These are phyloP conservation scores for Triplophysa siluroides DNA, from an alignment of 2,113 vertebrate species.

Conservation along the genomic window DNA sequence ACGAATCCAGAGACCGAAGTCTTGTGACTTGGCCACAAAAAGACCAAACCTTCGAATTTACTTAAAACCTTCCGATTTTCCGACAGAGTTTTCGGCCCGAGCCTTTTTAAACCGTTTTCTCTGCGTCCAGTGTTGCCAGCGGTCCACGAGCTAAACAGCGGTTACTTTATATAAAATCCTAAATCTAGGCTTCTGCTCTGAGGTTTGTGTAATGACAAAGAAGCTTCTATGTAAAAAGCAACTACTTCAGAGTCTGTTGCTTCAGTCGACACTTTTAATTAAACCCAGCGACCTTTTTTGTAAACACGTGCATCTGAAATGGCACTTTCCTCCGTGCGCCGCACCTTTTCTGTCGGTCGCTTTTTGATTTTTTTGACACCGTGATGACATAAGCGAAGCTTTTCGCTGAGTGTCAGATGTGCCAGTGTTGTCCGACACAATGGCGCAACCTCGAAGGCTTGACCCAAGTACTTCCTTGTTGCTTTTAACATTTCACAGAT, in stretches of 20 bases:
- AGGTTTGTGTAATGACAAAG: constrained; percentile 64
- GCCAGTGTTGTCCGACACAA: constrained; percentile 15
- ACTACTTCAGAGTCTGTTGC: constrained; percentile 28
- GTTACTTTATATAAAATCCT: constrained; percentile 63
- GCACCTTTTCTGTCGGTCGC: not conserved
- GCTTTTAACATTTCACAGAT: constrained; percentile 2
- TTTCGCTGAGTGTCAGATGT: constrained; percentile 25
- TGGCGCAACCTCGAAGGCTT: constrained; percentile 11
- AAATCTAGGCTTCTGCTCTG: constrained; percentile 60
- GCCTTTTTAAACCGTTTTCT: constrained; percentile 8
- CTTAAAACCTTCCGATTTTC: not conserved
- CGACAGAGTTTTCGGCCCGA: not conserved
- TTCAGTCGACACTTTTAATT: constrained; percentile 48
- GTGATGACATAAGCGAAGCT: not conserved
- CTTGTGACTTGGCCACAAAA: not conserved
- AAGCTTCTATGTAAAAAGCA: constrained; percentile 51
- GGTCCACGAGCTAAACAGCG: constrained; percentile 57
- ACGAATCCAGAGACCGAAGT: not conserved
- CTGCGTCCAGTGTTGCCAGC: constrained; percentile 8
- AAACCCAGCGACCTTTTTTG: constrained; percentile 49
- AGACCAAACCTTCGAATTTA: constrained; percentile 1
- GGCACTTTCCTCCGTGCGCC: constrained; percentile 17
- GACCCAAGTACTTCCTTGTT: constrained; percentile 18
- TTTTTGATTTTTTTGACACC: not conserved
- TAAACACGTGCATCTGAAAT: constrained; percentile 39